Percentiles rank a stretch among this genome's conserved stretches.
Conservation (phyloP, 2,797 vertebrate species). For the Rhinella marina region DNA sequence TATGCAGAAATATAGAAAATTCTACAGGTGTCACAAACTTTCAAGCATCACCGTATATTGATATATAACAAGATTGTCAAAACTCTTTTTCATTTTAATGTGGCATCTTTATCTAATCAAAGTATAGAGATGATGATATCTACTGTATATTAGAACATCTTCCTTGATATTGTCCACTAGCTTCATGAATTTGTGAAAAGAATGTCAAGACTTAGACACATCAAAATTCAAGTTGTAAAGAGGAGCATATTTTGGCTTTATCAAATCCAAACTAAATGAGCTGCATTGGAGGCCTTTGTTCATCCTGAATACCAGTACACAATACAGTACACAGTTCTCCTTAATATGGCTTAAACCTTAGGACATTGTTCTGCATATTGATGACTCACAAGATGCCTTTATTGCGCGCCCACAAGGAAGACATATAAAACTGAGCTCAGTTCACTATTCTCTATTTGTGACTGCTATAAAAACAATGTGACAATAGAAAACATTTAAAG, state of each 20-base stretch:
- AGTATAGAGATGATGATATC: neutral
- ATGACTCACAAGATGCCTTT: constrained; percentile 44
- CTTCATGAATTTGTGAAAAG: neutral
- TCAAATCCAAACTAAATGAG: neutral
- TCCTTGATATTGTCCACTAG: neutral
- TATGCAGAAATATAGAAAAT: no score
- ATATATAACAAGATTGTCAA: neutral
- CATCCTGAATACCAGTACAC: constrained; percentile 23
- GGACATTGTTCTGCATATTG: constrained; percentile 38
- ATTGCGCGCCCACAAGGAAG: constrained; percentile 40
- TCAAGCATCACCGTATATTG: no score
- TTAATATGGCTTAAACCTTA: constrained; percentile 24
- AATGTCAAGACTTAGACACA: neutral
- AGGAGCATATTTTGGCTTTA: neutral
- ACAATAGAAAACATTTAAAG: constrained; percentile 9
- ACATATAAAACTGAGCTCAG: constrained; percentile 22
- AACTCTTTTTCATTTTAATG: neutral
- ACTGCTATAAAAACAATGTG: constrained; percentile 21
- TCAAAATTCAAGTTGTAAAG: neutral
- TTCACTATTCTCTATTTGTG: constrained; percentile 30
- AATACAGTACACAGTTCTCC: neutral
- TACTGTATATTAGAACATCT: neutral
- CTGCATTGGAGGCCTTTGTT: constrained; percentile 25
- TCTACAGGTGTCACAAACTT: no score
- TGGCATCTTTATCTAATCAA: neutral